Evolutionary conservation across 2,113 vertebrate species (phyloP).

Genomic region (Bufo gargarizans): DNA sequence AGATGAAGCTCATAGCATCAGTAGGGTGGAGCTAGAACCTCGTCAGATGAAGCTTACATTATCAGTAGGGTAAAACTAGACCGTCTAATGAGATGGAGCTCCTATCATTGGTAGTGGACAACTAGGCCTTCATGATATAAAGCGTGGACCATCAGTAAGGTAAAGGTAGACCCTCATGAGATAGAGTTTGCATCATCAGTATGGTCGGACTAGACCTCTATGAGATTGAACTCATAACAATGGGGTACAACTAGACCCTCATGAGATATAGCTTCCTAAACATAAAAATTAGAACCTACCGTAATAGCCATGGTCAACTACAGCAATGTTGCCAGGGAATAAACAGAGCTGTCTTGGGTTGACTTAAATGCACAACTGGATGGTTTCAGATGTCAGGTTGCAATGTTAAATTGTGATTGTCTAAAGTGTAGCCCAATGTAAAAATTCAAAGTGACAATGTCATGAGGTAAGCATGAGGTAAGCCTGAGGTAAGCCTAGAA

Average conservation of each 20-base stretch:
- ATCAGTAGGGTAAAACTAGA: neutral
- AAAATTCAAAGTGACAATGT: conserved; percentile 9
- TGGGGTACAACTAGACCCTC: too few species aligned
- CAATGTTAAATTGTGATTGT: neutral
- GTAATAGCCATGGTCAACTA: neutral
- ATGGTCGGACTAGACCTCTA: neutral
- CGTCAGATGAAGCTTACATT: neutral
- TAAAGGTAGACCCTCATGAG: neutral
- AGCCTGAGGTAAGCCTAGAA: neutral
- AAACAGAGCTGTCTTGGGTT: neutral
- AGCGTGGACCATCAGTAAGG: neutral
- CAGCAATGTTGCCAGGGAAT: neutral
- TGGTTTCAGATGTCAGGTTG: neutral
- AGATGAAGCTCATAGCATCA: neutral
- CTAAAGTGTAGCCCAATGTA: neutral
- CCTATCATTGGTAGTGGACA: neutral
- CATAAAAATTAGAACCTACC: neutral
- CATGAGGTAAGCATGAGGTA: too few species aligned
- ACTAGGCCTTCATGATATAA: neutral
- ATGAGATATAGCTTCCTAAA: too few species aligned
- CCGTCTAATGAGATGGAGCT: neutral
- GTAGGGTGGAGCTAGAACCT: neutral
- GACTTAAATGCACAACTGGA: neutral
- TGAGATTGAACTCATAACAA: too few species aligned
- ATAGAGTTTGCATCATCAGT: neutral